phyloP scores from a whole-genome alignment of 2,113 vertebrate genomes.

The Charadrius vociferus region DNA sequence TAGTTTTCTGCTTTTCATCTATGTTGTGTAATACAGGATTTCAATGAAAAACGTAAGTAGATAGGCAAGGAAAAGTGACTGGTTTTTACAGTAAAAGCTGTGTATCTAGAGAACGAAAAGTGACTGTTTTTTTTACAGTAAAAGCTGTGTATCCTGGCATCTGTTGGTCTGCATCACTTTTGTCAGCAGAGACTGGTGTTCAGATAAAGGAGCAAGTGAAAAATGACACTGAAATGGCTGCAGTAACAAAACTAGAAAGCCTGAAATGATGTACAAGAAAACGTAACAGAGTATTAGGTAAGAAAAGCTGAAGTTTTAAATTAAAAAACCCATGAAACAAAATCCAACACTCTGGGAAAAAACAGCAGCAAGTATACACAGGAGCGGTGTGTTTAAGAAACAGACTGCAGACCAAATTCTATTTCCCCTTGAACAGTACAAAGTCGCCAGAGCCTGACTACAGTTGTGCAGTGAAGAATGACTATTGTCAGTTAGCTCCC shows the following conservation, averaged over 20 bases:
- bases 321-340: background rate
- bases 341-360: background rate
- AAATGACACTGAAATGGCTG: background rate
- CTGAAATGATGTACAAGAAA: background rate
- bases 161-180: background rate
- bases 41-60: background rate
- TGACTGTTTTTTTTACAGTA: conserved; percentile 22
- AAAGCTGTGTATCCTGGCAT: conserved; percentile 1
- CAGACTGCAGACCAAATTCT: background rate
- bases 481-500: conserved; percentile 24
- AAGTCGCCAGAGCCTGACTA: conserved; percentile 31
- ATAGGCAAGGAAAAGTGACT: conserved; percentile 14
- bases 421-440: background rate
- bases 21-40: conserved; percentile 28
- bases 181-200: background rate
- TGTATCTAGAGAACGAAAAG: background rate
- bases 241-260: background rate
- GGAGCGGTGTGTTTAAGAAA: background rate
- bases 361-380: background rate
- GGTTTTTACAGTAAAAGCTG: conserved; percentile 30
- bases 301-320: background rate
- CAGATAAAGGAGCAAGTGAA: background rate
- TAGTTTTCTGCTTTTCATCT: conserved; percentile 1
- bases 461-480: conserved; percentile 44
- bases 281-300: background rate